phyloP scores from a whole-genome alignment of 2,797 vertebrate species.

The Dendrocincla fuliginosa region DNA sequence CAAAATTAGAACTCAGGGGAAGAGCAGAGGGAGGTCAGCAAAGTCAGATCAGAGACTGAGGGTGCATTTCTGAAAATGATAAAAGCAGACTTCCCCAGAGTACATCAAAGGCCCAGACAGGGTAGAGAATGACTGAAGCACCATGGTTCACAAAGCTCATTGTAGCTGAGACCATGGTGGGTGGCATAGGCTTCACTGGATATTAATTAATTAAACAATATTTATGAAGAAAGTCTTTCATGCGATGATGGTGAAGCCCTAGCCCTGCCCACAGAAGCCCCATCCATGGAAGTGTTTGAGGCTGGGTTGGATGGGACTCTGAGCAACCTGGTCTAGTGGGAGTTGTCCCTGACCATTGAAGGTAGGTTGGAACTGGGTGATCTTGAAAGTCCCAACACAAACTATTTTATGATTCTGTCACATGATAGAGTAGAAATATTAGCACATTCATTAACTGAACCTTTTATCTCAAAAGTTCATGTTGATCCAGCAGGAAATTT shows the following conservation, averaged over 20 bases:
- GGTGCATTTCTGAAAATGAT: neutral
- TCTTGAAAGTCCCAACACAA: neutral
- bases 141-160: neutral
- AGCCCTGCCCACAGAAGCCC: neutral
- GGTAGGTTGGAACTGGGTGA: neutral
- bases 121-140: neutral
- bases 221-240: neutral
- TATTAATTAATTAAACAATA: neutral
- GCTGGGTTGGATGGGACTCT: neutral
- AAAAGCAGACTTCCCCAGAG: neutral
- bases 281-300: neutral
- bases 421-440: neutral
- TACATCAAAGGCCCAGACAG: neutral
- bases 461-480: neutral
- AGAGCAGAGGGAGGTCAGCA: neutral
- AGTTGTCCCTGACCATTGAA: neutral
- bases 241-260: rapidly evolving
- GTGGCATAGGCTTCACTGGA: rapidly evolving
- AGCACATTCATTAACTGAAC: neutral
- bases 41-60: rapidly evolving
- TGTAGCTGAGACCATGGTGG: neutral
- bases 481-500: neutral
- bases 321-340: too few species aligned
- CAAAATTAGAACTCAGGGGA: neutral
- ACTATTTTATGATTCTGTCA: neutral